Conservation (phyloP, 2,888 invertebrate species). For the Thymelicus sylvestris region DNA sequence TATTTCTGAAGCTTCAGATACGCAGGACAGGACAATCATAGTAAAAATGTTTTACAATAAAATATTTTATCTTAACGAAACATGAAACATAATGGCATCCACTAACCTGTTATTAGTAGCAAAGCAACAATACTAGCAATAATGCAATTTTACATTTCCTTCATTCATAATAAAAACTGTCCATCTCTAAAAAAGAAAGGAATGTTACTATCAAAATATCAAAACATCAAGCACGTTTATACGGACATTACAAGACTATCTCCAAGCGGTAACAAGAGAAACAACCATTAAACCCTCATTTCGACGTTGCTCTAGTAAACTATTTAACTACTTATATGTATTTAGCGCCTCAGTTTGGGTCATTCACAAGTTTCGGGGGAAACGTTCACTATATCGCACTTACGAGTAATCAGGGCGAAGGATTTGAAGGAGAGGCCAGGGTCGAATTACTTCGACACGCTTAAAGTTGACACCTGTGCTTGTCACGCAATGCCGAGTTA, state of each 20-base stretch:
- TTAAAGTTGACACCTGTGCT: conserved; percentile 29
- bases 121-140: too few relatives aligned
- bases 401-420: conserved; percentile 32
- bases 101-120: too few relatives aligned
- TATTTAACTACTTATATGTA: conserved; percentile 20
- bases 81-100: too few relatives aligned
- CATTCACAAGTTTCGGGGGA: conserved; percentile 24
- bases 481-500: conserved; percentile 18
- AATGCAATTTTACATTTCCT: too few relatives aligned
- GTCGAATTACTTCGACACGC: conserved; percentile 22
- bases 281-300: conserved; percentile 24
- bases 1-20: too few relatives aligned
- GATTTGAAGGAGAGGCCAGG: conserved; percentile 25
- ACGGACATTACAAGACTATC: conserved; percentile 2
- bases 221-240: neutral
- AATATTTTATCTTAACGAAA: too few relatives aligned
- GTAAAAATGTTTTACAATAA: too few relatives aligned
- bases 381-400: conserved; percentile 11
- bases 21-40: too few relatives aligned
- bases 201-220: neutral
- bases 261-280: conserved; percentile 6
- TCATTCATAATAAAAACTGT: too few relatives aligned
- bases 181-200: too few relatives aligned
- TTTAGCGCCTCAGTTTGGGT: conserved; percentile 15
- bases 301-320: conserved; percentile 6